A percentile compares a stretch with the other conserved stretches of the same genome.
Conservation (phyloP, 2,797 vertebrate species). For the Bufotes viridis region DNA sequence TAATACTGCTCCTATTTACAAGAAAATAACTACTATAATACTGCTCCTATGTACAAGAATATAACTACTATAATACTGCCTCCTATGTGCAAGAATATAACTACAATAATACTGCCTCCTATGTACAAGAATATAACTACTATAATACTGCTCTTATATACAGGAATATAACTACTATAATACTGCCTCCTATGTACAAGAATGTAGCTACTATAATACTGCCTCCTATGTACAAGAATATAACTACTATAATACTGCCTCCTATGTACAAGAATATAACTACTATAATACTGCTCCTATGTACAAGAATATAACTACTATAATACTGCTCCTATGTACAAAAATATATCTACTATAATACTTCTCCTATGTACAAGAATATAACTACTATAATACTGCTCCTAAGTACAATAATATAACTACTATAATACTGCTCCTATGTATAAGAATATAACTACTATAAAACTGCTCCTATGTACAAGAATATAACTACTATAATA, state of each 20-base stretch:
- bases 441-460: not conserved
- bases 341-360: constrained; percentile 4
- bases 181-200: not conserved
- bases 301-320: constrained; percentile 9
- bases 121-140: constrained; percentile 12
- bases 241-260: constrained; percentile 7
- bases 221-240: constrained; percentile 1
- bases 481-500: not conserved
- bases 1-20: not conserved
- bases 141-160: constrained; percentile 1
- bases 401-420: constrained; percentile 2
- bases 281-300: constrained; percentile 8
- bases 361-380: constrained; percentile 4
- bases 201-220: constrained; percentile 6
- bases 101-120: constrained; percentile 5
- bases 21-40: constrained; percentile 12
- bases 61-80: constrained; percentile 8
- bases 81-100: constrained; percentile 1
- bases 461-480: not conserved
- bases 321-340: constrained; percentile 1
- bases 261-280: constrained; percentile 14
- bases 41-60: constrained; percentile 14
- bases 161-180: constrained; percentile 15
- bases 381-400: constrained; percentile 10
- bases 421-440: not conserved